phyloP scores from a whole-genome alignment of 2,888 invertebrate species.

The Anorthoa munda region DNA sequence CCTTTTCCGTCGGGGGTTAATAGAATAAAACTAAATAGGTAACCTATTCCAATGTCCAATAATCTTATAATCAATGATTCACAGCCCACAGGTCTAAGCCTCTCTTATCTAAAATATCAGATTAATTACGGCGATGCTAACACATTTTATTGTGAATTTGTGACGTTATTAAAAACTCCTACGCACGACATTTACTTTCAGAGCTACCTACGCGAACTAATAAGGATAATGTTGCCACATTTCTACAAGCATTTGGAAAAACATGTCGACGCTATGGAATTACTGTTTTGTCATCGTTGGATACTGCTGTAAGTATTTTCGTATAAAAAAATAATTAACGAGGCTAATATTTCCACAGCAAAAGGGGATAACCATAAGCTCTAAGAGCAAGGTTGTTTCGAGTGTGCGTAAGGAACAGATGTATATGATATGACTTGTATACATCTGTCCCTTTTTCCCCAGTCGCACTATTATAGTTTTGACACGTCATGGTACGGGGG shows the following conservation, averaged over 20 bases:
- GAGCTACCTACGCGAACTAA: constrained; percentile 96
- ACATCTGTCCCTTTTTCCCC: no score
- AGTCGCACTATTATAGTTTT: no score
- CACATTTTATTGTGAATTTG: constrained; percentile 23
- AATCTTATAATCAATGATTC: constrained; percentile 11
- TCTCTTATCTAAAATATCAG: constrained; percentile 30
- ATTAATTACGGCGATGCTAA: constrained; percentile 28
- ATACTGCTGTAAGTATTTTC: constrained; percentile 94
- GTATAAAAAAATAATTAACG: neutral
- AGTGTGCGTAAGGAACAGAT: no score
- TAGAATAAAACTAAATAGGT: neutral
- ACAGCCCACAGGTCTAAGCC: constrained; percentile 20
- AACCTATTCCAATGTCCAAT: neutral
- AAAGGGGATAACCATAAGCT: no score
- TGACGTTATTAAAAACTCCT: constrained; percentile 45
- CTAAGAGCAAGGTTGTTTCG: no score
- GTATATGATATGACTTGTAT: no score
- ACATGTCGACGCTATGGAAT: constrained; percentile 96
- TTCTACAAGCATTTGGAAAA: constrained; percentile 96
- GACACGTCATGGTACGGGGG: no score
- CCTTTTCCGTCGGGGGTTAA: no score
- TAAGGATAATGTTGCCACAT: constrained; percentile 97
- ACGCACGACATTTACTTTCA: constrained; percentile 71
- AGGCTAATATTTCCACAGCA: no score
- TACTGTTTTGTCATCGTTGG: constrained; percentile 98